Conservation (phyloP, 2,888 invertebrate genomes). For the Calephelis perditalis region DNA sequence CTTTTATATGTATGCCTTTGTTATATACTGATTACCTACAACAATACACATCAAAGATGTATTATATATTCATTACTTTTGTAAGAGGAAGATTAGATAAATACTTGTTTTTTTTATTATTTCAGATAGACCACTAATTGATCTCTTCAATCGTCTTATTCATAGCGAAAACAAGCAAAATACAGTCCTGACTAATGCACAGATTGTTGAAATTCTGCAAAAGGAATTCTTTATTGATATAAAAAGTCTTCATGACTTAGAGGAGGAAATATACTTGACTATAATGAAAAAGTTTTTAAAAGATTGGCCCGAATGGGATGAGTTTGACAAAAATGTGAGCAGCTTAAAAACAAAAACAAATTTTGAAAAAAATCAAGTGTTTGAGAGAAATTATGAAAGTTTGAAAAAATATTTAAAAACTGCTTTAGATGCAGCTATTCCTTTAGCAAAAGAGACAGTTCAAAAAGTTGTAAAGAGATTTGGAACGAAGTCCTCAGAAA, state of each 20-base stretch:
- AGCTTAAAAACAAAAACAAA: slow-evolving; percentile 35
- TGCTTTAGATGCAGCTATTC: slow-evolving; percentile 40
- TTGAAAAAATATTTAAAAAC: slow-evolving; percentile 45
- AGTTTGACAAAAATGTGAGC: slow-evolving; percentile 44
- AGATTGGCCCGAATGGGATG: slow-evolving; percentile 64
- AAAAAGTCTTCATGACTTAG: slow-evolving; percentile 40
- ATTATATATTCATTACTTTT: too few relatives aligned
- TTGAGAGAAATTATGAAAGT: slow-evolving; percentile 43
- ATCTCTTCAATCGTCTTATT: slow-evolving; percentile 48
- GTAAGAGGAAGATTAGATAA: too few relatives aligned
- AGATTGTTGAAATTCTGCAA: slow-evolving; percentile 50
- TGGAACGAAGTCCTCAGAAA: slow-evolving; percentile 19
- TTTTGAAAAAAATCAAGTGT: slow-evolving; percentile 35
- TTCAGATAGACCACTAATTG: slow-evolving; percentile 55
- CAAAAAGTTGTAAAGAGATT: slow-evolving; percentile 21
- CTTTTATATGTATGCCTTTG: too few relatives aligned
- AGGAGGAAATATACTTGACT: slow-evolving; percentile 53
- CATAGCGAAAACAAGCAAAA: slow-evolving; percentile 48
- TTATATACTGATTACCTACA: too few relatives aligned
- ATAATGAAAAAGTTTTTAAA: slow-evolving; percentile 57
- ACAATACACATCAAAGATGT: too few relatives aligned
- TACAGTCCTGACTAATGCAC: slow-evolving; percentile 52
- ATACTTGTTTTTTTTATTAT: slow-evolving; percentile 21
- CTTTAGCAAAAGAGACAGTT: slow-evolving; percentile 35
- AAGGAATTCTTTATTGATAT: slow-evolving; percentile 49